A percentile compares a stretch with the other conserved stretches of the same genome.
Evolutionary conservation across 2,113 vertebrate genomes (phyloP).

Genomic region (Circaetus gallicus): DNA sequence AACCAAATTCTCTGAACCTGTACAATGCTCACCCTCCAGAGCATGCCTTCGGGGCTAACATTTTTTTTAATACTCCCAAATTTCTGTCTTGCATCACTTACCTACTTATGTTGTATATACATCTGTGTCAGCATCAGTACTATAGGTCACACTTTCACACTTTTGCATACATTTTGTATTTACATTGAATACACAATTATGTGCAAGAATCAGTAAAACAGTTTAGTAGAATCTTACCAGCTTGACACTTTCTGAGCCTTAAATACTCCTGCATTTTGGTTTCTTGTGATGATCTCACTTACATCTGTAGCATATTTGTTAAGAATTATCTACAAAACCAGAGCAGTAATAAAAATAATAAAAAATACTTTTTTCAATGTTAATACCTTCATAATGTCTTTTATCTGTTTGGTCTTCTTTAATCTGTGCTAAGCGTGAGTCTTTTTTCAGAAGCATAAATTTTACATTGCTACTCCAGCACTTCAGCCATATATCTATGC

Average conservation of each 20-base stretch:
- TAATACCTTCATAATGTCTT: neutral
- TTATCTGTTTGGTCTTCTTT: neutral
- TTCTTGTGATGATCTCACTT: constrained; percentile 78
- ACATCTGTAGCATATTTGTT: constrained; percentile 83
- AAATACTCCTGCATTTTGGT: constrained; percentile 78
- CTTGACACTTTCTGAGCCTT: constrained; percentile 81
- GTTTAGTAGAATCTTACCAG: constrained; percentile 77
- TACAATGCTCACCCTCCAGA: neutral
- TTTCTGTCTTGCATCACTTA: neutral
- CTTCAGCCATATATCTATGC: neutral
- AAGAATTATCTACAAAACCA: constrained; percentile 70
- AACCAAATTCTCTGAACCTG: neutral
- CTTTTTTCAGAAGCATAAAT: neutral
- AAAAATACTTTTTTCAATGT: neutral
- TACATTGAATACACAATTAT: neutral
- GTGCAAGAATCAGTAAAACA: neutral
- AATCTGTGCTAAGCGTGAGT: neutral
- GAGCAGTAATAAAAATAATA: neutral
- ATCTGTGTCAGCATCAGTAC: neutral
- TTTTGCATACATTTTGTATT: neutral
- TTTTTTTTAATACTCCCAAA: neutral
- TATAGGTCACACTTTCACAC: neutral
- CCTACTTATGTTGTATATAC: neutral
- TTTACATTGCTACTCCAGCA: neutral
- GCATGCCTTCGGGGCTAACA: neutral